Conservation (phyloP, 2,113 vertebrate species). For the Clinocottus analis region DNA sequence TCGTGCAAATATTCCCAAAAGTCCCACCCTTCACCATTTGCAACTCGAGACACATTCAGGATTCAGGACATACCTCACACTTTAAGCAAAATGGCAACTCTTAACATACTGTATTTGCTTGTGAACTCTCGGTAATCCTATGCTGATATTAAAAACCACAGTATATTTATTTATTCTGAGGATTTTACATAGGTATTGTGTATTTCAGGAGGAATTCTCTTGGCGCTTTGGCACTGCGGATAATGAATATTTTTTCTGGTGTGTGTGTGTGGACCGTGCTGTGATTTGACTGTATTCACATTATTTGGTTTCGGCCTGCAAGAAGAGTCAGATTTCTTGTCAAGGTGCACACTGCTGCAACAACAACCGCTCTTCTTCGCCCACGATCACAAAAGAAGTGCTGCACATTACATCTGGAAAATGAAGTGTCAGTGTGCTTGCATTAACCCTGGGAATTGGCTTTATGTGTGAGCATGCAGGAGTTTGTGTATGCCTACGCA, state of each 20-base stretch:
- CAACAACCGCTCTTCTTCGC: constrained; percentile 47
- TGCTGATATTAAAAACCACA: constrained; percentile 8
- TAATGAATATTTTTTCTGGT: constrained; percentile 43
- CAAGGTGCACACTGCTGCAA: constrained; percentile 42
- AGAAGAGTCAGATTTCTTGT: constrained; percentile 61
- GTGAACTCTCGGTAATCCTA: background rate
- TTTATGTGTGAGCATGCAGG: constrained; percentile 67
- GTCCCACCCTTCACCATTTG: background rate
- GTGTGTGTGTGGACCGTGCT: constrained; percentile 1
- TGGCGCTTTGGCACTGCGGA: constrained; percentile 21
- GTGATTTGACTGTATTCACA: constrained; percentile 39
- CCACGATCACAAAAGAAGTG: constrained; percentile 34
- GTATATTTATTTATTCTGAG: constrained; percentile 23
- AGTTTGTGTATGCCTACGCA: constrained; percentile 65
- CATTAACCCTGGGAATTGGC: constrained; percentile 71
- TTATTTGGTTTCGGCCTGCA: constrained; percentile 40
- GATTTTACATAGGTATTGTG: constrained; percentile 13
- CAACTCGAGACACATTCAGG: background rate
- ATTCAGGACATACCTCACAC: background rate
- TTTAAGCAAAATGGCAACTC: background rate
- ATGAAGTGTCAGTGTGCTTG: constrained; percentile 49
- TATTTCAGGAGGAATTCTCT: constrained; percentile 39
- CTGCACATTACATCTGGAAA: constrained; percentile 51
- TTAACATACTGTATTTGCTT: background rate
- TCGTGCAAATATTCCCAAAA: background rate